Conservation (phyloP, 92 coral and sea anemone genomes). For the Ricordea florida region DNA sequence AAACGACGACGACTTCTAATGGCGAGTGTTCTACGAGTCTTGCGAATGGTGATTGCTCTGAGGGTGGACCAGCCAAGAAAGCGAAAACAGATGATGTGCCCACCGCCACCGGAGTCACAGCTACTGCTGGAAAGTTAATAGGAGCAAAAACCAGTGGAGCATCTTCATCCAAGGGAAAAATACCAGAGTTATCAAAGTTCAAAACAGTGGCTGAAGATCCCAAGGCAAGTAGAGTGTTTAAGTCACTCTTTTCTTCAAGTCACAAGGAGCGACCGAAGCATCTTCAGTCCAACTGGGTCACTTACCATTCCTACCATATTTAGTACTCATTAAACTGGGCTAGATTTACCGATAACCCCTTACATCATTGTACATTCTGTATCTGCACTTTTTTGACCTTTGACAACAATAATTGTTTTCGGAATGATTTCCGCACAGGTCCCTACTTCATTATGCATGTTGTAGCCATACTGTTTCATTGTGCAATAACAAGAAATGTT, state of each 20-base stretch:
- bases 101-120: slow-evolving; percentile 34
- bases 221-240: slow-evolving; percentile 92
- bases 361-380: too few species aligned
- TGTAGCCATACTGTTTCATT: too few species aligned
- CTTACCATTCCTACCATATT: slow-evolving; percentile 88
- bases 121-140: slow-evolving; percentile 30
- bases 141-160: slow-evolving; percentile 47
- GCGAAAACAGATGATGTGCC: slow-evolving; percentile 51
- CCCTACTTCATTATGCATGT: too few species aligned
- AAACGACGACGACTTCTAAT: slow-evolving; percentile 52
- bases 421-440: too few species aligned
- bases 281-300: slow-evolving; percentile 92
- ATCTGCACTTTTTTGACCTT: too few species aligned
- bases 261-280: slow-evolving; percentile 87
- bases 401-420: too few species aligned
- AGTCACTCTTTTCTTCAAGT: slow-evolving; percentile 92
- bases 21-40: slow-evolving; percentile 34
- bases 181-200: slow-evolving; percentile 84
- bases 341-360: too few species aligned
- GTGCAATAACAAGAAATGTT: too few species aligned
- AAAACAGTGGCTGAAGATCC: slow-evolving; percentile 99
- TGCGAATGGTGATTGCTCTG: slow-evolving; percentile 31
- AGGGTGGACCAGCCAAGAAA: slow-evolving; percentile 63
- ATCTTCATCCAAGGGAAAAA: slow-evolving; percentile 61
- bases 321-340: too few species aligned